Evolutionary conservation across 2,888 invertebrate genomes (phyloP).

Genomic region (Euplexia lucipara): DNA sequence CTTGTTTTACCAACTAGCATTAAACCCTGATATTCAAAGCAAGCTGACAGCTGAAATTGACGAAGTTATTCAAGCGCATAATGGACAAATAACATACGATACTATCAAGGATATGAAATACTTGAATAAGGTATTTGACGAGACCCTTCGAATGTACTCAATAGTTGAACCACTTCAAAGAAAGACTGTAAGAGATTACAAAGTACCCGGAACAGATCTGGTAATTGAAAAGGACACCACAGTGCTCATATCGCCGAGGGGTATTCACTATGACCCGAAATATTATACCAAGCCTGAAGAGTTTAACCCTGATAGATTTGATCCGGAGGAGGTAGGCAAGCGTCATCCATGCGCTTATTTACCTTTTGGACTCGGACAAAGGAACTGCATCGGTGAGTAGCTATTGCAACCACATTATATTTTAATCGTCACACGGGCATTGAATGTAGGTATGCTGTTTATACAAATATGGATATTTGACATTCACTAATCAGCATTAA

Average conservation of each 20-base stretch:
- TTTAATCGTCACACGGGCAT: no score
- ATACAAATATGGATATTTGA: no score
- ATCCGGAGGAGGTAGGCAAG: slow-evolving; percentile 69
- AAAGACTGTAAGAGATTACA: slow-evolving; percentile 73
- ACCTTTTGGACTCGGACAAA: slow-evolving; percentile 83
- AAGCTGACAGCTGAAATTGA: slow-evolving; percentile 76
- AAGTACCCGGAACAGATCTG: slow-evolving; percentile 76
- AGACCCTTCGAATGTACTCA: slow-evolving; percentile 84
- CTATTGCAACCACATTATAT: neutral
- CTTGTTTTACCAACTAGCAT: slow-evolving; percentile 55
- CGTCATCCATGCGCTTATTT: slow-evolving; percentile 79
- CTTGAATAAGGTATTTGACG: slow-evolving; percentile 78
- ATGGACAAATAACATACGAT: slow-evolving; percentile 79
- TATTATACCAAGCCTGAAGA: slow-evolving; percentile 82
- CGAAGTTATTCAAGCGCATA: slow-evolving; percentile 67
- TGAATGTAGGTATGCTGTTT: no score
- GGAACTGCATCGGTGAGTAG: slow-evolving; percentile 83
- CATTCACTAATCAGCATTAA: no score
- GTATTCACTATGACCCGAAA: slow-evolving; percentile 81
- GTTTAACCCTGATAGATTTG: slow-evolving; percentile 87
- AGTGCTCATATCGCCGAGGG: slow-evolving; percentile 73
- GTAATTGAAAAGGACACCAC: slow-evolving; percentile 74
- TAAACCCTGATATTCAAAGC: slow-evolving; percentile 79
- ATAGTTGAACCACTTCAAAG: slow-evolving; percentile 80
- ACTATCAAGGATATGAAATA: slow-evolving; percentile 79